phyloP scores from a whole-genome alignment of 2,113 vertebrate species.

The Monarcha castaneiventris region DNA sequence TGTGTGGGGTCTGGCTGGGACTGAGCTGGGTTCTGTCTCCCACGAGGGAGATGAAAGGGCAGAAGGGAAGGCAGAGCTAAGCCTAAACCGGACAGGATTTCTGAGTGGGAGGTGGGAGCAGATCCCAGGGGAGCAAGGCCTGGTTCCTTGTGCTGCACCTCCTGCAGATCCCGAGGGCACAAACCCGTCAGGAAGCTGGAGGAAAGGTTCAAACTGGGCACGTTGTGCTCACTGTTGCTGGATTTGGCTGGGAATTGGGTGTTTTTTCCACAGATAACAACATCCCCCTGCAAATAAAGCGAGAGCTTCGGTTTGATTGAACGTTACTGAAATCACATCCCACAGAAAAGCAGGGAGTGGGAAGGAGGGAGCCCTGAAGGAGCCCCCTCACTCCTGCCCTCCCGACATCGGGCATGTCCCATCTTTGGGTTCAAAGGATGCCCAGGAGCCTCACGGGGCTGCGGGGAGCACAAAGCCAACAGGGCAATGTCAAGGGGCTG shows the following conservation, averaged over 20 bases:
- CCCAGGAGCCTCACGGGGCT: neutral
- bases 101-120: neutral
- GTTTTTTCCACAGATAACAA: neutral
- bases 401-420: neutral
- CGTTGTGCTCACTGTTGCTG: neutral
- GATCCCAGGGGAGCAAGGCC: neutral
- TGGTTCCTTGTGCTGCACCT: neutral
- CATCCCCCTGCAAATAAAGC: neutral
- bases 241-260: neutral
- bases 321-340: neutral
- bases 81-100: neutral
- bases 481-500: neutral
- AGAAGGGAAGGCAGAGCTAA: neutral
- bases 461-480: neutral
- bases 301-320: neutral
- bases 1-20: neutral
- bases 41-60: neutral
- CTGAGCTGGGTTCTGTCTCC: neutral
- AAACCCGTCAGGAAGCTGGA: neutral
- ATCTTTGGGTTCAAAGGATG: neutral
- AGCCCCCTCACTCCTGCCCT: neutral
- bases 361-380: neutral
- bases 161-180: neutral
- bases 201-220: neutral
- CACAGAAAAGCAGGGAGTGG: neutral